Conservation (phyloP, 1,140 invertebrate genomes). For the Lordiphosa collinella region DNA sequence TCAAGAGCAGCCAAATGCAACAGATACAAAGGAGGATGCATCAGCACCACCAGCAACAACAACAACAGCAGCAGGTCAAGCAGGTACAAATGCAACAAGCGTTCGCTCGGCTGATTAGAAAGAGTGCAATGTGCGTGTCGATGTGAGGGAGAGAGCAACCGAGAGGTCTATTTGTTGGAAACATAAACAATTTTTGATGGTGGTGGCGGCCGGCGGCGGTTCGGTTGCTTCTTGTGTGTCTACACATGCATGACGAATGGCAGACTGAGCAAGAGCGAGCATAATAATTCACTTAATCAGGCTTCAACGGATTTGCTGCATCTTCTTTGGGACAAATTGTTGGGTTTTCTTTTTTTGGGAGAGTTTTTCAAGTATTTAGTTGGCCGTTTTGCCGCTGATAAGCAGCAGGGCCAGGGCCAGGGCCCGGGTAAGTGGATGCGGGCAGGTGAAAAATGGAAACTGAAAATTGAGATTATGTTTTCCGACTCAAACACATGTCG, state of each 20-base stretch:
- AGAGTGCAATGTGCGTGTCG: slow-evolving; percentile 58
- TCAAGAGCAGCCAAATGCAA: slow-evolving; percentile 51
- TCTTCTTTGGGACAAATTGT: slow-evolving; percentile 49
- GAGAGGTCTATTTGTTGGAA: slow-evolving; percentile 52
- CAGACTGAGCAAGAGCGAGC: slow-evolving; percentile 17
- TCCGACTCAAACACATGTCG: slow-evolving; percentile 66
- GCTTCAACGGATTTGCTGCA: slow-evolving; percentile 66
- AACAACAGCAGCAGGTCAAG: slow-evolving; percentile 57
- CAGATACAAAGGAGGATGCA: slow-evolving; percentile 27
- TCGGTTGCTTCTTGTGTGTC: slow-evolving; percentile 62
- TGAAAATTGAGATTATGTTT: slow-evolving; percentile 67
- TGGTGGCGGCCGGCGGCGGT: slow-evolving; percentile 3
- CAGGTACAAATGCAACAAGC: slow-evolving; percentile 77
- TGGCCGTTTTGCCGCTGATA: slow-evolving; percentile 58
- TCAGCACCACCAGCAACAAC: slow-evolving; percentile 4
- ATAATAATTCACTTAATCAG: slow-evolving; percentile 75
- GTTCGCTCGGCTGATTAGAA: slow-evolving; percentile 65
- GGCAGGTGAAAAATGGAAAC: slow-evolving; percentile 75
- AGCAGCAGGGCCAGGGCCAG: slow-evolving; percentile 23
- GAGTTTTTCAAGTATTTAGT: slow-evolving; percentile 47
- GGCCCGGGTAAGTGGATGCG: slow-evolving; percentile 59
- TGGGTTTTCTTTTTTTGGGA: neutral
- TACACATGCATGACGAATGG: slow-evolving; percentile 69
- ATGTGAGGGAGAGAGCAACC: slow-evolving; percentile 1
- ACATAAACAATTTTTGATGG: slow-evolving; percentile 76